Percentiles rank a stretch among this genome's conserved stretches.
These are phyloP conservation scores for Corythaixoides concolor DNA, from an alignment of 2,113 vertebrate genomes.

Conservation along the genomic window DNA sequence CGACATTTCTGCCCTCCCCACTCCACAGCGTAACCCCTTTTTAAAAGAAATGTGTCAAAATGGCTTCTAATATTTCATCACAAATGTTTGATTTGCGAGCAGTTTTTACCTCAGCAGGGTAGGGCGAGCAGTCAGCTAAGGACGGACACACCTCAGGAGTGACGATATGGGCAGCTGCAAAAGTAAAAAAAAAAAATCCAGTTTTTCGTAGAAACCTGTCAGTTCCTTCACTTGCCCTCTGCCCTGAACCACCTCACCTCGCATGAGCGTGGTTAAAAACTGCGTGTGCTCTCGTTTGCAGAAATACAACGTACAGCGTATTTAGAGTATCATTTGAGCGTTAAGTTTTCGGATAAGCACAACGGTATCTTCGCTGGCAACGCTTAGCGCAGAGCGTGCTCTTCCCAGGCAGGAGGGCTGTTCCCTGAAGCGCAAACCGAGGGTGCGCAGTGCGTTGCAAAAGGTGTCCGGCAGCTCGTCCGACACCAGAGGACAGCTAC, in stretches of 20 bases:
- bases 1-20: background rate
- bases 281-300: rapidly evolving
- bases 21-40: background rate
- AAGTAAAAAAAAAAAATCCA: background rate
- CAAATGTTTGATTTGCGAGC: background rate
- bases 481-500: background rate
- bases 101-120: background rate
- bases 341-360: background rate
- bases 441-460: rapidly evolving
- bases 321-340: background rate
- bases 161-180: background rate
- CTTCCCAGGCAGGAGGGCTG: background rate
- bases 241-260: background rate
- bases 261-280: background rate
- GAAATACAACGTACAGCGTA: no score
- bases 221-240: background rate
- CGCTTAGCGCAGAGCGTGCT: rapidly evolving
- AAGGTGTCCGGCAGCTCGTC: no score
- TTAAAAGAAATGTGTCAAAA: background rate
- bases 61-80: background rate
- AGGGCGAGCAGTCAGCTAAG: background rate
- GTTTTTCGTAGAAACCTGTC: background rate
- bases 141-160: background rate
- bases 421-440: no score
- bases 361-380: background rate